These are phyloP conservation scores for Leucopternis melanops DNA, from an alignment of 2,113 vertebrate genomes.

Conservation along the genomic window DNA sequence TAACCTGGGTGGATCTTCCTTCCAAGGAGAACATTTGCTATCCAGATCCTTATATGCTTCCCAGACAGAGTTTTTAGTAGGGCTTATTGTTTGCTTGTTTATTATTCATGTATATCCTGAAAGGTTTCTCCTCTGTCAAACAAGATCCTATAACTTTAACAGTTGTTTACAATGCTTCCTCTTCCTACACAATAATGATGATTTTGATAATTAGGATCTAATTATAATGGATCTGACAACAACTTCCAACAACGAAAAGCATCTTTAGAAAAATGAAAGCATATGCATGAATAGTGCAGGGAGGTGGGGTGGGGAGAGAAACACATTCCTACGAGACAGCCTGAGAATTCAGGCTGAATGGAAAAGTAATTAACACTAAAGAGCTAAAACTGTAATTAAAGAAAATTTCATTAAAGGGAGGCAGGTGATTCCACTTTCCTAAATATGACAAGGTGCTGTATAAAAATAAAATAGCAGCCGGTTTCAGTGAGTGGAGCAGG, in stretches of 20 bases:
- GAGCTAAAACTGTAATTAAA: slow-evolving; percentile 81
- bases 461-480: slow-evolving; percentile 67
- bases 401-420: slow-evolving; percentile 75
- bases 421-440: slow-evolving; percentile 67
- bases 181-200: slow-evolving; percentile 50
- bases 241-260: slow-evolving; percentile 52
- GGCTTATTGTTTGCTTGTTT: background rate
- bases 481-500: slow-evolving; percentile 69
- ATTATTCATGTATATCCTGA: background rate
- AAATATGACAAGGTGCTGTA: slow-evolving; percentile 65
- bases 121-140: background rate
- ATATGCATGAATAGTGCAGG: background rate
- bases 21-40: background rate
- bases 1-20: background rate
- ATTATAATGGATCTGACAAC: slow-evolving; percentile 60
- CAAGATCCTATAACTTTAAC: slow-evolving; percentile 33
- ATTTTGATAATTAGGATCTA: slow-evolving; percentile 55
- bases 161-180: background rate
- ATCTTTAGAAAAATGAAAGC: slow-evolving; percentile 61
- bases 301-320: background rate
- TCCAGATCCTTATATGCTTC: background rate
- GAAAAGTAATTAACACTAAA: slow-evolving; percentile 79
- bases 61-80: background rate
- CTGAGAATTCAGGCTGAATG: slow-evolving; percentile 65
- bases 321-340: slow-evolving; percentile 57